Percentiles rank a stretch among this genome's conserved stretches.
Evolutionary conservation across 2,113 vertebrate species (phyloP).

Genomic region (Lepus europaeus): DNA sequence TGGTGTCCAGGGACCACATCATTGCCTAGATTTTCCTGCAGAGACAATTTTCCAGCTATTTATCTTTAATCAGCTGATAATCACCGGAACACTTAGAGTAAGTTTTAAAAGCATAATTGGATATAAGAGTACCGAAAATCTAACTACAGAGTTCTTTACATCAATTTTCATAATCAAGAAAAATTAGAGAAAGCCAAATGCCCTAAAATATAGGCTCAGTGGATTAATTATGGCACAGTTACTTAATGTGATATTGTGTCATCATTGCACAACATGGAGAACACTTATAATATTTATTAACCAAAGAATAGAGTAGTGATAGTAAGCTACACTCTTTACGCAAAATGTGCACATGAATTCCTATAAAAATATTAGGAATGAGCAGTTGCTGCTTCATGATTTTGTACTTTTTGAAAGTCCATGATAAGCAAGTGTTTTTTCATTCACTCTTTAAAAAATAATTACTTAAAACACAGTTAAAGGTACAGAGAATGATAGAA

Average conservation of each 20-base stretch:
- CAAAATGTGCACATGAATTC: not conserved
- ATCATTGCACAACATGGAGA: not conserved
- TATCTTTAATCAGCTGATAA: conserved; percentile 34
- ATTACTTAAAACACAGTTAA: not conserved
- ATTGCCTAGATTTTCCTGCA: not conserved
- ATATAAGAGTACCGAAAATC: not conserved
- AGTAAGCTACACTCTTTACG: not conserved
- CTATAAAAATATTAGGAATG: not conserved
- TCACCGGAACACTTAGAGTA: not conserved
- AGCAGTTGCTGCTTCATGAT: conserved; percentile 30
- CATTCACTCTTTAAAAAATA: not conserved
- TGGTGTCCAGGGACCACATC: not conserved
- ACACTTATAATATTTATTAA: not conserved
- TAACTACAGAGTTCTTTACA: not conserved
- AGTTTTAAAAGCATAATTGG: not conserved
- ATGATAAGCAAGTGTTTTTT: not conserved
- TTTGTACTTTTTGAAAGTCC: not conserved
- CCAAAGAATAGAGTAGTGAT: not conserved
- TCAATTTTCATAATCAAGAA: not conserved
- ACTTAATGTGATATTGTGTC: not conserved
- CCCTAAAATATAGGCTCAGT: not conserved
- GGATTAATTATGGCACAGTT: not conserved
- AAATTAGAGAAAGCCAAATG: conserved; percentile 26
- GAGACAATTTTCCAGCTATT: conserved; percentile 13
- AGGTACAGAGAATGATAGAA: not conserved